Evolutionary conservation across 2,888 invertebrate species (phyloP), one percentile per base, ranked within the genome.

Genomic region (Apotomis betuletana): DNA sequence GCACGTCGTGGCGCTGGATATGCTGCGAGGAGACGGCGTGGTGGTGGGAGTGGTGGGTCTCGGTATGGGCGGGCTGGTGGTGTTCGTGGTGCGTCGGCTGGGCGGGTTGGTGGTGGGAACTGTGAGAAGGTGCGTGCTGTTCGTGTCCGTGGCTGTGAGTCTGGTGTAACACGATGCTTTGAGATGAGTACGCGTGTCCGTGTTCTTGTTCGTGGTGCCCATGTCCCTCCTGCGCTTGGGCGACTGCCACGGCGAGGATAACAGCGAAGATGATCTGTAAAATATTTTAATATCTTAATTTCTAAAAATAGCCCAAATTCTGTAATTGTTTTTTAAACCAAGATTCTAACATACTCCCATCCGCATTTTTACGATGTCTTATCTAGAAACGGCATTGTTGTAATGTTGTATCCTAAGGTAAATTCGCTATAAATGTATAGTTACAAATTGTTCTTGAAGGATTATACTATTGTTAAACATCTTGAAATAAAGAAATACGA

Each of bases 131-230:
- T 57, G 9, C 77, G 27, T 81, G 77, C 13, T 81, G 77, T 54
- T 78, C 74, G 55, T 74, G 74, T 41, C 78, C 61, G 46, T 77
- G 74, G 10, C 69, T 83, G 80, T 85, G 75, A 9, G 74, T 83
- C 81, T 85, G 85, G 77, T 81, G 81, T 61, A 87, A 79, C 36
- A 83, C 81, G 13, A 85, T 78, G 74, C 77, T 83, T 64, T 85
- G 85, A 0, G 83, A 85, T 1, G 85, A 87, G 54, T 78, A 76
- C 3, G 82, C 85, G 41, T 79, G 79, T 5, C 79, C 79, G n/a
- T 70, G 57, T 9, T 54, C 54, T 13, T 58, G 44, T 27, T 57
- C 52, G 38, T 60, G 58, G 52, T 82, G 76, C 0, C 78, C 79
- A 10, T 83, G 75, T 0, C 75, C 79, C 13, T 79, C 58, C 41